Evolutionary conservation across 1,140 invertebrate genomes (phyloP).

Genomic region (Neomicropteryx cornuta): DNA sequence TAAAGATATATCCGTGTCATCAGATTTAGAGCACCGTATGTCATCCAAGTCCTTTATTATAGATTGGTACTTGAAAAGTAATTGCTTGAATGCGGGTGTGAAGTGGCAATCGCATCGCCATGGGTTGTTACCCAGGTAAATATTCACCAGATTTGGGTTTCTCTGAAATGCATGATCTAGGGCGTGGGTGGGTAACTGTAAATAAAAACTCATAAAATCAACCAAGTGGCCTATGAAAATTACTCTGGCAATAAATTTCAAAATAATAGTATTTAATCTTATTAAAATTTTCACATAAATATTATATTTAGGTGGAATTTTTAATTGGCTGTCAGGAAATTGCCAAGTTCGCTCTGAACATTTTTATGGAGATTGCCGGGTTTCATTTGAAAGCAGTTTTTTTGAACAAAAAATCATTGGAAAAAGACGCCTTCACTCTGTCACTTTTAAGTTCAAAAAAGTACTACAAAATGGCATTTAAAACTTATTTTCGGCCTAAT

Average conservation of each 20-base stretch:
- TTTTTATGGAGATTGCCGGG: no score
- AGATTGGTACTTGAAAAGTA: conserved; percentile 58
- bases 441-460: no score
- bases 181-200: conserved; percentile 63
- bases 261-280: no score
- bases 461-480: no score
- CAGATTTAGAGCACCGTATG: conserved; percentile 47
- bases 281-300: no score
- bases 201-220: conserved; percentile 14
- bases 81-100: conserved; percentile 60
- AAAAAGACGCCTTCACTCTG: no score
- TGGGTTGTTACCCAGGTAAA: conserved; percentile 63
- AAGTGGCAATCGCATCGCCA: conserved; percentile 74
- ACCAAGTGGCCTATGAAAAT: background rate
- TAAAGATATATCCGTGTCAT: conserved; percentile 46
- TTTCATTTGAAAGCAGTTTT: no score
- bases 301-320: conserved; percentile 5
- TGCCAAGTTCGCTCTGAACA: background rate
- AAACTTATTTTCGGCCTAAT: no score
- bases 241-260: conserved; percentile 3
- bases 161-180: conserved; percentile 63
- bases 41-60: conserved; percentile 56
- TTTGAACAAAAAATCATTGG: no score
- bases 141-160: conserved; percentile 53
- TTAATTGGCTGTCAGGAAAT: background rate